These are phyloP conservation scores for Lathronympha strigana DNA, from an alignment of 2,888 invertebrate genomes.

Conservation along the genomic window DNA sequence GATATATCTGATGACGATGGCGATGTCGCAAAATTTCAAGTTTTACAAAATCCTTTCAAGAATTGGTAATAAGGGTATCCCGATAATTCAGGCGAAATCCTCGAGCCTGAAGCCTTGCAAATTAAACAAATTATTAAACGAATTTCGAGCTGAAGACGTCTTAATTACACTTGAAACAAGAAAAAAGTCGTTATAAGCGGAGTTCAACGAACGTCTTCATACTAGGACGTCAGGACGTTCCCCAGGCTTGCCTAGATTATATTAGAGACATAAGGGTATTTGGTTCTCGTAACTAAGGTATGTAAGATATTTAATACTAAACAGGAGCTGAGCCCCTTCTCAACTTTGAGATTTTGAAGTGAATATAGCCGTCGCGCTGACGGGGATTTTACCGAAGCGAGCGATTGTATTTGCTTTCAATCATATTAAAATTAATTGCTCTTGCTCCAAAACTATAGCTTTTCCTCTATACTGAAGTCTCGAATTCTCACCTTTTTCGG, in stretches of 20 bases:
- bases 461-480: no score
- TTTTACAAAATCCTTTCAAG: background rate
- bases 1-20: no score
- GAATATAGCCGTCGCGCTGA: no score
- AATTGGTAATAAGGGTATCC: background rate
- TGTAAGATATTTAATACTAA: background rate
- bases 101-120: background rate
- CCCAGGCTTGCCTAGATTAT: background rate
- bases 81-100: background rate
- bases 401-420: no score
- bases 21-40: no score
- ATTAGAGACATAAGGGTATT: no score
- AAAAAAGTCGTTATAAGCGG: conserved; percentile 3
- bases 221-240: conserved; percentile 27
- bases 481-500: no score
- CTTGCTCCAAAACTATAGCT: no score
- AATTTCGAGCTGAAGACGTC: background rate
- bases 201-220: conserved; percentile 31
- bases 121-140: background rate
- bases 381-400: no score
- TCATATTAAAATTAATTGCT: no score
- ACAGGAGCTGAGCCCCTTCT: no score
- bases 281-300: background rate
- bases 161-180: conserved; percentile 23
- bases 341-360: no score